Base-by-base conservation (phyloP, 2,888 invertebrate genomes). In the Agrochola circellaris region DNA sequence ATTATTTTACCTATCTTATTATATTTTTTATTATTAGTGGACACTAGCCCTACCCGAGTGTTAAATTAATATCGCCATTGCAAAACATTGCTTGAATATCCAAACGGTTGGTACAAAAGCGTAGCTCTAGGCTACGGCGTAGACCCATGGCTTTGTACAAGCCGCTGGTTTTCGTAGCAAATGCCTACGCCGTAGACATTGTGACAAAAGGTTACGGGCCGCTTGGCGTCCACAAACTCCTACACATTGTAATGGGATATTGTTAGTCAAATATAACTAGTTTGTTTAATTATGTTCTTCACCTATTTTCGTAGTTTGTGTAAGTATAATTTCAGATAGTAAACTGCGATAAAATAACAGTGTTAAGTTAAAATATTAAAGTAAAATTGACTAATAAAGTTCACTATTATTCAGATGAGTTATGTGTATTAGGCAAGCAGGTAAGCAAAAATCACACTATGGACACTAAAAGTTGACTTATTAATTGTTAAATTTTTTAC, bases 191-290 rank as follows among this genome's bases (percentile, higher is more conserved):
- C 81, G 58, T 60, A 72, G 64, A 13, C 13, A 30, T 38, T 20
- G 4, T 60, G 20, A 6, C 17, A 6, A 38, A 64, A 38, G 34
- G 17, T 45, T 45, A 20, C 9, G 34, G 7, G 17, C 20, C 3
- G 56, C 34, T 48, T 62, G 42, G 23, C 17, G 26, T 66, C 61
- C 54, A 79, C 58, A 82, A 30, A 82, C 56, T 48, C 56, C 79
- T 56, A 76, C 62, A 23, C 51, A 17, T 42, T 30, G 38, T 42
- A 62, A 62, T 26, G 4, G 48, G 15, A 76, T 79, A 62, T 66
- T 42, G 13, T 30, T 67, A 15, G n/a, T 11, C 34, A 45, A 60
- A 45, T 61, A 38, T 38, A 1, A 58, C 1, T 23, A 13, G 34
- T n/a, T 20, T 17, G 15, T 20, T 20, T 73, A 13, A 30, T 62